A percentile compares a stretch with the other conserved stretches of the same genome.
phyloP scores from a whole-genome alignment of 2,113 vertebrate species.

The Poeciliopsis occidentalis region DNA sequence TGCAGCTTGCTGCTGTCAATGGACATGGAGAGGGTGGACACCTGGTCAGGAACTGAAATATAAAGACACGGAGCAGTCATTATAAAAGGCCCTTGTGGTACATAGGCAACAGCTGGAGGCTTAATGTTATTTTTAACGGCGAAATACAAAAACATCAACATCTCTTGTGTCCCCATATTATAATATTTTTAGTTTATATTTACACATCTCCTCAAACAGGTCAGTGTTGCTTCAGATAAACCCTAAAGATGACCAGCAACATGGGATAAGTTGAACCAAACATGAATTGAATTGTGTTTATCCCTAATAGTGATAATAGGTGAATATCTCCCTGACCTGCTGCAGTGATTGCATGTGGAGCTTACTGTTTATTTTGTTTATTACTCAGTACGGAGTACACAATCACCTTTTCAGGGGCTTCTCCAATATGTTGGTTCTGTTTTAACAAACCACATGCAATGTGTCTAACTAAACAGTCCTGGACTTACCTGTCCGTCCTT shows the following conservation, averaged over 20 bases:
- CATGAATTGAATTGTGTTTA: no score
- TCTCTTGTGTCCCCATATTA: neutral
- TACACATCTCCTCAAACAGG: neutral
- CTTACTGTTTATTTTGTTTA: no score
- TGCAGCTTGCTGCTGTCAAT: slow-evolving; percentile 68
- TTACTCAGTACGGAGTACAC: neutral
- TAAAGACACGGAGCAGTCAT: neutral
- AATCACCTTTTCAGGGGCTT: neutral
- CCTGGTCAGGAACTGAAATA: slow-evolving; percentile 83
- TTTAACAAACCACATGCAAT: neutral
- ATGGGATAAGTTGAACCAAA: neutral
- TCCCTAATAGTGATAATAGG: no score
- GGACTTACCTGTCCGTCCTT: slow-evolving; percentile 81
- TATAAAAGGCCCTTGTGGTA: neutral
- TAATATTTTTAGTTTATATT: neutral
- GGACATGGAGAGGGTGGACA: slow-evolving; percentile 72
- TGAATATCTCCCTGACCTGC: no score
- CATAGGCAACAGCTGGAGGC: neutral
- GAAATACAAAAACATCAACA: neutral
- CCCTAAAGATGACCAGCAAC: neutral
- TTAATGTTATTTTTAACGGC: neutral
- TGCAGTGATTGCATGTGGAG: no score
- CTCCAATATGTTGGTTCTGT: neutral
- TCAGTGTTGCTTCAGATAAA: neutral
- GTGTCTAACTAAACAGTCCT: neutral